A percentile compares a stretch with the other conserved stretches of the same genome.
phyloP scores from a whole-genome alignment of 1,140 invertebrate species.

The Camponotus floridanus region DNA sequence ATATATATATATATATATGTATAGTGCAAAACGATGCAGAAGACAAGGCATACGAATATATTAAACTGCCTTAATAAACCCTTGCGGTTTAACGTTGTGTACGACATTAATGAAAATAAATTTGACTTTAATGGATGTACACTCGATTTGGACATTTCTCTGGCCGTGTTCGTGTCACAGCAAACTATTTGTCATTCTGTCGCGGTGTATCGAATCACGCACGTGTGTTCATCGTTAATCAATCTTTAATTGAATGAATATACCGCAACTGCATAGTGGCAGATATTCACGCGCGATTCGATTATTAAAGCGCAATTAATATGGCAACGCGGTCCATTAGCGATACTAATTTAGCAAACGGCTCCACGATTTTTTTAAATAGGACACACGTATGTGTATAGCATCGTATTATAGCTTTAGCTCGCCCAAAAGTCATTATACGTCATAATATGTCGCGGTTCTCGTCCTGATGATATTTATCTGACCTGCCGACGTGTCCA shows the following conservation, averaged over 20 bases:
- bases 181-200: constrained; percentile 9
- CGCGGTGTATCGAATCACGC: background rate
- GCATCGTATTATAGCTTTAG: background rate
- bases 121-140: constrained; percentile 34
- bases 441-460: background rate
- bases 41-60: background rate
- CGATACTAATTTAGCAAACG: constrained; percentile 4
- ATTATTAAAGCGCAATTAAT: constrained; percentile 29
- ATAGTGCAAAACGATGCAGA: background rate
- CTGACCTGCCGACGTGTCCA: background rate
- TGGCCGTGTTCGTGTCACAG: background rate
- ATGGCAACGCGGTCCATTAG: constrained; percentile 4
- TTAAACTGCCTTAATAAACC: background rate
- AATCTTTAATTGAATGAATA: constrained; percentile 27
- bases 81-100: background rate
- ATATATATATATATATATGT: background rate
- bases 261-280: background rate
- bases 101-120: constrained; percentile 9
- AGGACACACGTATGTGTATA: background rate
- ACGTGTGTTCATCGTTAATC: background rate
- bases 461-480: constrained; percentile 32
- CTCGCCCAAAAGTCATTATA: constrained; percentile 17
- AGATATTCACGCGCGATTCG: constrained; percentile 32
- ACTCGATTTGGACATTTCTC: background rate
- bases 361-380: constrained; percentile 11